Evolutionary conservation across 2,797 vertebrate genomes (phyloP).

Genomic region (Monodelphis domestica): DNA sequence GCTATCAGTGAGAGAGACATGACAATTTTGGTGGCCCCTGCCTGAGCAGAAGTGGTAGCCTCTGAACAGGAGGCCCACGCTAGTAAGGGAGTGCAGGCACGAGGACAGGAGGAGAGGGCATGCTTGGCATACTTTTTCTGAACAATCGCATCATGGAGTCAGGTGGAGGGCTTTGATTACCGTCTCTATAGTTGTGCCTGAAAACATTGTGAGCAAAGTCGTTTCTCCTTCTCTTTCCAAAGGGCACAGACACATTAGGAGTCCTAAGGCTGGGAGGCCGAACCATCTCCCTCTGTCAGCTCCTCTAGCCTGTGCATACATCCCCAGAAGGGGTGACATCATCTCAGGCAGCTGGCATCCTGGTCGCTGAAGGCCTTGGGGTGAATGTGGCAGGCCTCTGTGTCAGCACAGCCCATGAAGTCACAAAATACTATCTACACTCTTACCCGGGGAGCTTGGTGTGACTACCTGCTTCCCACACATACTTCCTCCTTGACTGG

Average conservation of each 20-base stretch:
- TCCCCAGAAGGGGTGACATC: neutral
- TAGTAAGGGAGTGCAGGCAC: neutral
- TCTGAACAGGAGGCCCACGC: neutral
- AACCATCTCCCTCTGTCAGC: neutral
- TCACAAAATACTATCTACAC: neutral
- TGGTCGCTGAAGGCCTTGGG: neutral
- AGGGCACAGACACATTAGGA: neutral
- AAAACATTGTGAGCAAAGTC: neutral
- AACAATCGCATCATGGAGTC: neutral
- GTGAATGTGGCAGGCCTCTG: neutral
- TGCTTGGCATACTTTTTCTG: neutral
- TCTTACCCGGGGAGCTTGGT: neutral
- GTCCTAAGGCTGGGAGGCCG: neutral
- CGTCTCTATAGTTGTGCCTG: neutral
- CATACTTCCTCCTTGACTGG: neutral
- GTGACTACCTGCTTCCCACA: neutral
- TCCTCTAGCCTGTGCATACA: neutral
- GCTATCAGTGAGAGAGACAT: neutral
- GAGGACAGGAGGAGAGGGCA: neutral
- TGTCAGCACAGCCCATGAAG: neutral
- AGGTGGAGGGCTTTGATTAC: neutral
- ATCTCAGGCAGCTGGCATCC: neutral
- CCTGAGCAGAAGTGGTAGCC: neutral
- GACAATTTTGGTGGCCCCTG: neutral
- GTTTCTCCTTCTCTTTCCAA: neutral